Percentiles rank a stretch among this genome's conserved stretches.
These are phyloP conservation scores for Caretta caretta DNA, from an alignment of 2,113 vertebrate species.

Conservation along the genomic window DNA sequence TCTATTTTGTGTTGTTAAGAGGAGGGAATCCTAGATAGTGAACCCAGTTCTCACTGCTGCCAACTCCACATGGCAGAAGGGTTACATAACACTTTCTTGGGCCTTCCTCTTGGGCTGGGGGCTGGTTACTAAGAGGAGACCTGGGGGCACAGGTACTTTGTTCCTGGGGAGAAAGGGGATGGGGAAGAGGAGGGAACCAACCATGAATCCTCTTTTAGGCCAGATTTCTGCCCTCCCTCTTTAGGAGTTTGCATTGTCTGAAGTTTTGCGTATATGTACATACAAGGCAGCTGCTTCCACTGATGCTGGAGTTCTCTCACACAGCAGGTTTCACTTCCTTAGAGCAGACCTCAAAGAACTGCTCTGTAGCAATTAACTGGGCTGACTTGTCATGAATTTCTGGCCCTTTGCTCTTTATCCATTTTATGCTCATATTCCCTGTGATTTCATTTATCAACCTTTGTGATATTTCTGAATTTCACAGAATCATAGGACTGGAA, in stretches of 20 bases:
- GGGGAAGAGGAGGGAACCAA: background rate
- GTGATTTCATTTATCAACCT: background rate
- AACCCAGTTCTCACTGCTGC: background rate
- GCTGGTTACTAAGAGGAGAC: background rate
- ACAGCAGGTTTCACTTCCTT: background rate
- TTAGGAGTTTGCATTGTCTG: too few species aligned
- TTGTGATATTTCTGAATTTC: background rate
- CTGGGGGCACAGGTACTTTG: background rate
- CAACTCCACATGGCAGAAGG: background rate
- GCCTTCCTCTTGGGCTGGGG: background rate
- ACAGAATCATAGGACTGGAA: too few species aligned
- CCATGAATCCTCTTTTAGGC: background rate
- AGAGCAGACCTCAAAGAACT: background rate
- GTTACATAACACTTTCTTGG: background rate
- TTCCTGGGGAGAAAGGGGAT: background rate
- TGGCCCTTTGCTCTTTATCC: background rate
- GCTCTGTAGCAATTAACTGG: background rate
- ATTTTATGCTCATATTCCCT: background rate
- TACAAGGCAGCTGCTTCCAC: background rate
- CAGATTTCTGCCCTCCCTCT: background rate
- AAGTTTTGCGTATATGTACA: background rate
- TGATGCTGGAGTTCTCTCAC: background rate
- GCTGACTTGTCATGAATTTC: background rate
- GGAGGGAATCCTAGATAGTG: background rate
- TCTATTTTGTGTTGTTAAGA: background rate